Conservation (phyloP, 1,140 invertebrate species). For the Schmidtea mediterranea region DNA sequence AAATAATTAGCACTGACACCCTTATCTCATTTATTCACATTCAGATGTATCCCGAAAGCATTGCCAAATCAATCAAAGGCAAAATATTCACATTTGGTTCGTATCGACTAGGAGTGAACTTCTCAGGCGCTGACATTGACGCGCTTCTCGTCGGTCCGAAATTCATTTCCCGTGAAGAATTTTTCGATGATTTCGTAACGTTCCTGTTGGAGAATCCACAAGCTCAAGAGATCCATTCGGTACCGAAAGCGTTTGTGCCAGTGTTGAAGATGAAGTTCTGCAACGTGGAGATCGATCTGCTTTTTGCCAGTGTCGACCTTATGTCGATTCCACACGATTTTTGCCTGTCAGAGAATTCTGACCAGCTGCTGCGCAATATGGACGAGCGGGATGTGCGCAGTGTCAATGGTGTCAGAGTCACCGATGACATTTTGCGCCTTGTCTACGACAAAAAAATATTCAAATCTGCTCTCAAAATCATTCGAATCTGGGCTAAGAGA, state of each 20-base stretch:
- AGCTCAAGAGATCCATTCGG: conserved; percentile 55
- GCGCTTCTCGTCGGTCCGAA: conserved; percentile 82
- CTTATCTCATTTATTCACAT: too few species aligned
- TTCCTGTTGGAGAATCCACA: conserved; percentile 56
- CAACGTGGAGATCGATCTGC: not conserved
- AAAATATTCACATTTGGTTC: conserved; percentile 98
- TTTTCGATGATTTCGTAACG: conserved; percentile 76
- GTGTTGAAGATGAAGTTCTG: conserved; percentile 37
- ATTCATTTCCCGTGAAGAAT: conserved; percentile 70
- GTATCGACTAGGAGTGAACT: conserved; percentile 65
- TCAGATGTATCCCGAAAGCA: not conserved
- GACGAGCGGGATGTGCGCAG: conserved; percentile 1
- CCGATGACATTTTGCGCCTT: not conserved
- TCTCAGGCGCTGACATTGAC: conserved; percentile 78
- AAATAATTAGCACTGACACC: too few species aligned
- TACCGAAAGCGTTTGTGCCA: conserved; percentile 94
- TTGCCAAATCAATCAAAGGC: conserved; percentile 29
- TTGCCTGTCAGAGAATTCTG: not conserved
- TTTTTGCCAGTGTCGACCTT: conserved; percentile 1
- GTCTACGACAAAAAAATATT: conserved; percentile 57
- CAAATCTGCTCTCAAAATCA: conserved; percentile 59
- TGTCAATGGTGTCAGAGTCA: conserved; percentile 3
- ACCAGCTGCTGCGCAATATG: not conserved
- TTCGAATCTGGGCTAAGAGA: conserved; percentile 94
- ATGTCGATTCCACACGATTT: conserved; percentile 2